Base-by-base conservation (phyloP, 2,113 vertebrate species). In the Chlorodrepanis virens region DNA sequence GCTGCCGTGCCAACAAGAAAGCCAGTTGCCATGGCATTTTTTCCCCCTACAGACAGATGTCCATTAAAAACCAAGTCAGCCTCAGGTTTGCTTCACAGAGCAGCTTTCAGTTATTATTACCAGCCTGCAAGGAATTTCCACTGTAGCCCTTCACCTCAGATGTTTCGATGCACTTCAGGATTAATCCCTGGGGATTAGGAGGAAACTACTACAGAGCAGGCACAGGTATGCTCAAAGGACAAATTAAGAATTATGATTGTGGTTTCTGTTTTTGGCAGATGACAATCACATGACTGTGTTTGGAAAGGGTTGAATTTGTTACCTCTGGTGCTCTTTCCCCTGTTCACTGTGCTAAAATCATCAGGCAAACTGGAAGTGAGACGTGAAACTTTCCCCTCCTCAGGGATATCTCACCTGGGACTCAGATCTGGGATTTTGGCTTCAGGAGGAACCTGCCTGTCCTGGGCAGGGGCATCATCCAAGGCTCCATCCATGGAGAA, bases 51-150 rank as follows among this genome's bases (percentile, higher is more conserved):
- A 97, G 96, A 97, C 95, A 97, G 94, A 96, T 95, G 95, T 95
- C 96, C 94, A 96, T 96, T 96, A 95, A 96, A 94, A 97, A 96
- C 91, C 92, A 91, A 96, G 95, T 97, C 96, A 97, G 96, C 93
- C 94, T 80, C 96, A 96, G 95, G 94, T 95, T 95, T 96, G 89
- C 94, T 94, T 94, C 95, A 87, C 84, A 77, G 93, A 96, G 79
- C 78, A 79, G 95, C 96, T 94, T 59, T 91, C 89, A 11, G 87
- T 91, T 79, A 39, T 93, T 94, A 89, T 87, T 85, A 87, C 61
- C 91, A 94, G 78, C 91, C 93, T 5, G 1, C 37, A 5, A 93
- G 95, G 95, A 96, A 94, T 96, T 94, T 67, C 89, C 86, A 54
- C 50, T 3, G 49, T 54, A 92, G 89, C 87, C 94, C 87, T 91